A percentile compares a stretch with the other conserved stretches of the same genome.
phyloP scores from a whole-genome alignment of 1,140 invertebrate genomes.

The Zaprionus inermis region DNA sequence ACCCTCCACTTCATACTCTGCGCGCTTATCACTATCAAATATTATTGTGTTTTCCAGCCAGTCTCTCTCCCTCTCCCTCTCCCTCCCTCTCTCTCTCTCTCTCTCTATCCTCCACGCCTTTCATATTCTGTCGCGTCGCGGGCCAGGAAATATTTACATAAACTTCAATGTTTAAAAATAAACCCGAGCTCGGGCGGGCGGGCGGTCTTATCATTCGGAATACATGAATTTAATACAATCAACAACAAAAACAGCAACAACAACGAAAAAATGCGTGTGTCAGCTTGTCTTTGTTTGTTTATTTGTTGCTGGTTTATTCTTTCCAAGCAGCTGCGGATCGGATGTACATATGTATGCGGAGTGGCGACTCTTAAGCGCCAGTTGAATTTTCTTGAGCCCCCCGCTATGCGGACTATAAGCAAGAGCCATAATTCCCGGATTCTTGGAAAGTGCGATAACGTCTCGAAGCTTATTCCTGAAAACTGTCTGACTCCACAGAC shows the following conservation, averaged over 20 bases:
- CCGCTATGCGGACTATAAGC: not conserved
- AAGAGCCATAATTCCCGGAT: not conserved
- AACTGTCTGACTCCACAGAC: too few relatives aligned
- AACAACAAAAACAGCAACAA: constrained; percentile 20
- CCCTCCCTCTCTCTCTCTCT: constrained; percentile 6
- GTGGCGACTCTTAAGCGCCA: not conserved
- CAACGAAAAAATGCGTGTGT: constrained; percentile 36
- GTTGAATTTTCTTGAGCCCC: not conserved
- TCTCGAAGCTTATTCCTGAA: not conserved
- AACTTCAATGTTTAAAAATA: constrained; percentile 82
- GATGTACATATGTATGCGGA: constrained; percentile 30
- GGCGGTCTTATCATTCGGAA: constrained; percentile 70
- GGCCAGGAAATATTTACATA: constrained; percentile 80
- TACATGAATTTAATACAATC: constrained; percentile 63
- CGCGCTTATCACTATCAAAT: constrained; percentile 71
- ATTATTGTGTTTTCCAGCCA: constrained; percentile 69
- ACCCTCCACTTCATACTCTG: not conserved
- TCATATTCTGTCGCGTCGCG: constrained; percentile 61
- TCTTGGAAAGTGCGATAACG: not conserved
- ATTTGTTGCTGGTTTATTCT: constrained; percentile 17
- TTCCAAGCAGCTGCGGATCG: not conserved
- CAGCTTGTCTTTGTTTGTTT: constrained; percentile 44
- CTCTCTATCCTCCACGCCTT: constrained; percentile 8
- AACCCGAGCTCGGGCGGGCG: constrained; percentile 37
- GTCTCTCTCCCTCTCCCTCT: constrained; percentile 5